Evolutionary conservation across 2,888 invertebrate genomes (phyloP), one percentile per base, ranked within the genome.

Genomic region (Amblyjoppa proteus): DNA sequence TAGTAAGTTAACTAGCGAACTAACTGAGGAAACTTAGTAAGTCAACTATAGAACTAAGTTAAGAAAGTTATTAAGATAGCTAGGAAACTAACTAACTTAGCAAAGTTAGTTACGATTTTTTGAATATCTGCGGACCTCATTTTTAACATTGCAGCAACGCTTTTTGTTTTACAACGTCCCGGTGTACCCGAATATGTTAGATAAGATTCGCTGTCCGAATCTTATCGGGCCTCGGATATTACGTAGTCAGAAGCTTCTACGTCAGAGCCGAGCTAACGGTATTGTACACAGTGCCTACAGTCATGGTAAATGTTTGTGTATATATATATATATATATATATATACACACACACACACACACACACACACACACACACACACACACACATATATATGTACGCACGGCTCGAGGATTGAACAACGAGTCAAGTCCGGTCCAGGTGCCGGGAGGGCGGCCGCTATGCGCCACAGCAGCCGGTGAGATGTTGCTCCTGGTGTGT

Each of bases 401-500:
- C 41, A 64, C 41, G 28, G 41, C 75, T 80, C 71, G 74, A 34
- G 73, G 56, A 90, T 84, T 87, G 89, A 88, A 83, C 87, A 88
- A 89, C 88, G 89, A 89, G 90, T 89, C 88, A 86, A 90, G 89
- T 91, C 91, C 89, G 88, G 89, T 90, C 90, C 89, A 90, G 90
- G 91, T 90, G 90, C 89, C 89, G 70, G 66, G 41, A 41, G 53
- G 71, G 71, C 71, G 82, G 61, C 75, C 90, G 91, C 91, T 90
- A 90, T 87, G 90, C 89, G 82, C 82, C 75, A 61, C 75, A 61
- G 81, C 90, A 90, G 88, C 87, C 89, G 90, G 91, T 89, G 90
- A 91, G 91, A 91, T 89, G 91, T 90, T 90, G 91, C 91, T 91
- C 88, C 90, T 82, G 89, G 77, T 71, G 79, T 76, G 90, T 90